Evolutionary conservation across 2,113 vertebrate genomes (phyloP), one percentile per base, ranked within the genome.

Genomic region (Puffinus mauretanicus): DNA sequence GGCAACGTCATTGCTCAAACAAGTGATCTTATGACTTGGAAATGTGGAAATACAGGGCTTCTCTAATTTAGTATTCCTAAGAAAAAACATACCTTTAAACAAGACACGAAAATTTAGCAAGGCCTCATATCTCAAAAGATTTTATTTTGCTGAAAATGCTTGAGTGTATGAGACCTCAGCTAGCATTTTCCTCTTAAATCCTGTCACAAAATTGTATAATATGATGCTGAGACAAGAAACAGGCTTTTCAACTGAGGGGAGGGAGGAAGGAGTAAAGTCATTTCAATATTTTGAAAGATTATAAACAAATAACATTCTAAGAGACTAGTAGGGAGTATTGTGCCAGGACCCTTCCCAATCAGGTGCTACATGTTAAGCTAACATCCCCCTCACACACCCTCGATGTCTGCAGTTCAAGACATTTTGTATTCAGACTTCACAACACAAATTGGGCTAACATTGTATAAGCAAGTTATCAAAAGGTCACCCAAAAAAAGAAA

Each of bases 281-380:
- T 49, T 91, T 85, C 78, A 82, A 1, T 79, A 65, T 58, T 95
- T 90, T 79, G 40, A 69, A 94, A 83, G 13, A 75, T 36, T 67
- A 83, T 81, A 93, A 88, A 94, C 67, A 93, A 89, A 34, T 38
- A 71, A 91, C 22, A 54, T 42, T 64, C 42, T 72, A 83, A 66
- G 47, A 88, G 29, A 64, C 55, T 54, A 51, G 22, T 46, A 75
- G 49, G 54, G 52, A 84, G 12, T 26, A 60, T 40, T 89, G 58
- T 87, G 78, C 66, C 86, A 91, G 54, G 73, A 75, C 17, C 25
- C 52, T 84, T 92, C 73, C 88, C 72, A n/a, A 71, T 91, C 93
- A 93, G 88, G 94, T 85, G 83, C 72, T 82, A 61, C 30, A 69
- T 46, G 49, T 93, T 97, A 89, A 94, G 14, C 17, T 75, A 93